Conservation (phyloP, 2,113 vertebrate genomes). For the Osmerus mordax region DNA sequence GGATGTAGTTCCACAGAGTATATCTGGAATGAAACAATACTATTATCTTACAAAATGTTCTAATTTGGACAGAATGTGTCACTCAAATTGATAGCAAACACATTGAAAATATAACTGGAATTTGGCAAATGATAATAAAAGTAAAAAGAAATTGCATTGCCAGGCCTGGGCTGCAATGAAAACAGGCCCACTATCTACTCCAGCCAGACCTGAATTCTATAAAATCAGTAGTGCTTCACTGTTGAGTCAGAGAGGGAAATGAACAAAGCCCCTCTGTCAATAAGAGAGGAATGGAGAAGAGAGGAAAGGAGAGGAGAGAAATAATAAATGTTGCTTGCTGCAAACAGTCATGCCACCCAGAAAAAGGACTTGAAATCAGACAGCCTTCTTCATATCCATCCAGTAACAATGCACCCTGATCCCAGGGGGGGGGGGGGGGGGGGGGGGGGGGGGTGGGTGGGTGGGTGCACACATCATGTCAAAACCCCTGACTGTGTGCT, state of each 20-base stretch:
- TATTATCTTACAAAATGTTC: too few species aligned
- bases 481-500: slow-evolving; percentile 50
- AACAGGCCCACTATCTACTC: background rate
- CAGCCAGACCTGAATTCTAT: slow-evolving; percentile 16
- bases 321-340: background rate
- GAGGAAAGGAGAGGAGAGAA: background rate
- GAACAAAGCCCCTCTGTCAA: background rate
- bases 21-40: too few species aligned
- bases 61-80: too few species aligned
- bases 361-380: too few species aligned
- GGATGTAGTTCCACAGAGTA: too few species aligned
- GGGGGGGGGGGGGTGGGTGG: slow-evolving; percentile 23
- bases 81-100: background rate
- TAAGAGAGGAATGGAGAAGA: background rate
- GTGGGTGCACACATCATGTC: slow-evolving; percentile 40
- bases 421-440: slow-evolving; percentile 25
- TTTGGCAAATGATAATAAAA: background rate
- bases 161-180: background rate
- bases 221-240: slow-evolving; percentile 14
- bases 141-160: slow-evolving; percentile 14
- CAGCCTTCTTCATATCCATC: slow-evolving; percentile 11
- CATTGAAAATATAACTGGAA: background rate
- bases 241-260: slow-evolving; percentile 15
- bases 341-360: too few species aligned
- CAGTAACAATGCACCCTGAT: slow-evolving; percentile 40